Base-by-base conservation (phyloP, 2,113 vertebrate species). In the Eublepharis macularius region DNA sequence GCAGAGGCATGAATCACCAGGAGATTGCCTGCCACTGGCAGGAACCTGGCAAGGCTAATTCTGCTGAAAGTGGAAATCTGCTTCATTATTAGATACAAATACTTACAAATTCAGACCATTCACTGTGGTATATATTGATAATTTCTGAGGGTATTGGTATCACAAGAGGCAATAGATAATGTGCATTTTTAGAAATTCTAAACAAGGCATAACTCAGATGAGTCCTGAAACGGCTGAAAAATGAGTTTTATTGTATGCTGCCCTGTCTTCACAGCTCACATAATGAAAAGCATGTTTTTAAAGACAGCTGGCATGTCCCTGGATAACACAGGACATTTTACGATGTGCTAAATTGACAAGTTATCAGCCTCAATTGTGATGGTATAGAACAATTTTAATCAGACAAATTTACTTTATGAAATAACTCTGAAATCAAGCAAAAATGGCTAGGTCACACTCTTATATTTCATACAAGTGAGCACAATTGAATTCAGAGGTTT, bases 351-450 rank as follows among this genome's bases (percentile, higher is more conserved):
- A 91, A 90, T 91, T 94, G 49, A 65, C 6, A 86, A 8, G 2
- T 12, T 87, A 92, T 39, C 47, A 90, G 39, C 65, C 86, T 65
- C 60, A 86, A 83, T 86, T 12, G 13, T 83, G 17, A 80, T 90
- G 84, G 26, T n/a, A 92, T 94, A 90, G 92, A 95, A 92, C 83
- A 93, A 92, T 92, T 90, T 91, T 68, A 94, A 92, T 87, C 74
- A 85, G 72, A 90, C 90, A 89, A 94, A 86, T 81, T 86, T 90
- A 75, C 68, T 92, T 93, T 91, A 76, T 87, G 91, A 76, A 91
- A 92, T 90, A 92, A 88, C 84, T 81, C 81, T 79, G 92, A 94
- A 94, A 94, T 92, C 60, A 89, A 91, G 78, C 80, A 80, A 75
- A 93, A 94, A 90, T 94, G 92, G 84, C 87, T 87, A 93, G 88